Base-by-base conservation (phyloP, 2,888 invertebrate genomes). In the Eudasyphora cyanicolor region DNA sequence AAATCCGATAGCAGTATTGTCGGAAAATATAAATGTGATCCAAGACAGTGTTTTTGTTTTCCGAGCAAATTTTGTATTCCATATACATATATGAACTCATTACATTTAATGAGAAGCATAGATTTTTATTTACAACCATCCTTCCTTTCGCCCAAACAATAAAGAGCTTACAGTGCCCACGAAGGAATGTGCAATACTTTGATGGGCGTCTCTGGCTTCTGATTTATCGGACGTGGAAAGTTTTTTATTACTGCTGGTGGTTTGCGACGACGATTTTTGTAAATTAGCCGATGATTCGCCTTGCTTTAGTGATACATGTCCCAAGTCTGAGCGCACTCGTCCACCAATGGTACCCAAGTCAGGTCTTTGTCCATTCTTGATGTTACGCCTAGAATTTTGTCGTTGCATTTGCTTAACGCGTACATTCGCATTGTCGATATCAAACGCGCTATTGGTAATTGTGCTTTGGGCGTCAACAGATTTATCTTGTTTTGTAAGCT, bases 91-190 rank as follows among this genome's bases (percentile, higher is more conserved):
- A 14, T 57, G 27, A 57, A 57, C 45, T n/a, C n/a, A 45, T n/a
- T n/a, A 12, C n/a, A n/a, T 38, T 45, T n/a, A 45, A 45, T n/a
- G 24, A 24, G 24, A 57, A 57, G 12, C 10, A 27, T 45, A 14
- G 14, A 24, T 57, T 10, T 3, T 54, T 21, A 19, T 88, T 92
- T 95, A 95, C 88, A 97, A 94, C 87, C 97, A 93, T 74, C 97
- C 97, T 71, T 97, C 97, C 89, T 97, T 97, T 84, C 97, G 94
- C 45, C 97, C 97, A 92, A 97, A 97, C 71, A 97, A 93, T 88
- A 96, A 92, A 80, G 96, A 95, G 92, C 96, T 96, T 85, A 96
- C 94, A 60, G 96, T 96, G 79, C 97, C 97, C 42, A 97, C 93
- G 71, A 95, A 93, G 6, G 93, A 91, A 85, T 93, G 93, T 69